Percentiles rank a stretch among this genome's conserved stretches.
Conservation (phyloP, 2,888 invertebrate genomes). For the Pandemis heparana region DNA sequence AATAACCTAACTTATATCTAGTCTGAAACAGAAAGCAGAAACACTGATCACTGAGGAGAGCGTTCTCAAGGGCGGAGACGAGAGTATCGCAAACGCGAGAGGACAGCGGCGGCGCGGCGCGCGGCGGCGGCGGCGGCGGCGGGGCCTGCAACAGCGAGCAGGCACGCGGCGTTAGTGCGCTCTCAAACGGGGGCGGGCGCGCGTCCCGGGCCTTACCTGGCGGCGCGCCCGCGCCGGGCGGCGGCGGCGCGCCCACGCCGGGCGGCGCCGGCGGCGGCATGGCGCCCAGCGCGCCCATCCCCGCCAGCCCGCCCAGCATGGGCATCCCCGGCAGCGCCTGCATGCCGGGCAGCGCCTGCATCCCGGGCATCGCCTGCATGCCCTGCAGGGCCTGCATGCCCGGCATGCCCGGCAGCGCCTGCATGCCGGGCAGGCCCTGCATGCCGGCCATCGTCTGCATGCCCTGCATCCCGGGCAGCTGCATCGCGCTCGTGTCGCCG, state of each 20-base stretch:
- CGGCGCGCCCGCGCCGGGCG: slow-evolving; percentile 22
- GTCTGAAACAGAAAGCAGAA: slow-evolving; percentile 84
- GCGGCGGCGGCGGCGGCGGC: slow-evolving; percentile 39
- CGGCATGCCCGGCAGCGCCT: too few relatives aligned
- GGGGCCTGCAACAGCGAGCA: slow-evolving; percentile 51
- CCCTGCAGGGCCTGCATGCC: slow-evolving; percentile 13
- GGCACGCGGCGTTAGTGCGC: slow-evolving; percentile 46
- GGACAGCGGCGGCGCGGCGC: slow-evolving; percentile 19
- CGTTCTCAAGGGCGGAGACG: slow-evolving; percentile 11
- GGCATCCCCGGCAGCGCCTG: background rate
- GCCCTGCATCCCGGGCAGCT: slow-evolving; percentile 14
- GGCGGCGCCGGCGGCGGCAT: slow-evolving; percentile 21
- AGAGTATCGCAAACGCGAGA: background rate
- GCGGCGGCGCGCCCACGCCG: slow-evolving; percentile 29
- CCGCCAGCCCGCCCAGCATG: background rate
- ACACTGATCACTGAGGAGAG: slow-evolving; percentile 75
- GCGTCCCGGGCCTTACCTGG: slow-evolving; percentile 30
- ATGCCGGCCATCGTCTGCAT: slow-evolving; percentile 14
- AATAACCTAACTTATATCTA: slow-evolving; percentile 83
- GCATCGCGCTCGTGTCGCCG: slow-evolving; percentile 35
- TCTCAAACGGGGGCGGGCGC: slow-evolving; percentile 8
- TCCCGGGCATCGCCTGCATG: slow-evolving; percentile 10
- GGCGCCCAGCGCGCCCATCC: slow-evolving; percentile 6
- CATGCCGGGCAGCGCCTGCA: slow-evolving; percentile 6
- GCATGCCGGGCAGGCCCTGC: slow-evolving; percentile 3